Evolutionary conservation across 2,113 vertebrate genomes (phyloP).

Genomic region (Copsychus sechellarum): DNA sequence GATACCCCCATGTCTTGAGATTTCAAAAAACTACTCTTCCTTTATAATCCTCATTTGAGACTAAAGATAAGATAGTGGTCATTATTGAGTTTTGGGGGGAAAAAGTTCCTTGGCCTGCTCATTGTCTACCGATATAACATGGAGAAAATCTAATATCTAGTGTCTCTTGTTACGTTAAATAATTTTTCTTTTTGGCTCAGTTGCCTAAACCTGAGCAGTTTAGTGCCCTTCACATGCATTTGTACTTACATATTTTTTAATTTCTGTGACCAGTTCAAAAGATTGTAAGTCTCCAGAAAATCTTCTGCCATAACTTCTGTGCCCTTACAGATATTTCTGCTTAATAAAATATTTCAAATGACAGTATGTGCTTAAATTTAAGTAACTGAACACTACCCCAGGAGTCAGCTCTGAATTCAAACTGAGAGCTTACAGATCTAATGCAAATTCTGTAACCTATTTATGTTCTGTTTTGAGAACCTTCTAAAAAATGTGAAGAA

Average conservation of each 20-base stretch:
- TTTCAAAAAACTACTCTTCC: neutral
- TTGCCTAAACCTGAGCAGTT: neutral
- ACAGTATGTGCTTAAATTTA: neutral
- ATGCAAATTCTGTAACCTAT: neutral
- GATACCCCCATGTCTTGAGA: neutral
- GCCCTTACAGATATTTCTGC: neutral
- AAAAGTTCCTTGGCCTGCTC: neutral
- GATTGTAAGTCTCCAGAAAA: neutral
- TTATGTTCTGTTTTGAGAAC: neutral
- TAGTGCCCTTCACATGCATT: neutral
- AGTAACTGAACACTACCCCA: neutral
- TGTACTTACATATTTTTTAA: neutral
- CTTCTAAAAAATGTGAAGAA: neutral
- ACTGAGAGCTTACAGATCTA: neutral
- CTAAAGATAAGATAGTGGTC: fast-evolving
- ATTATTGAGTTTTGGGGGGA: neutral
- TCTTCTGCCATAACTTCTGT: neutral
- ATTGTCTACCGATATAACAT: neutral
- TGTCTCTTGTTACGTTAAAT: neutral
- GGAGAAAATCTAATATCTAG: neutral
- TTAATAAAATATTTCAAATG: neutral
- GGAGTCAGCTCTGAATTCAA: neutral
- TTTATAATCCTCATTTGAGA: neutral
- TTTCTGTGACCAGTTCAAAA: neutral
- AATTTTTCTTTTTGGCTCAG: neutral